Base-by-base conservation (phyloP, 2,113 vertebrate genomes). In the Motacilla tschutschensis region DNA sequence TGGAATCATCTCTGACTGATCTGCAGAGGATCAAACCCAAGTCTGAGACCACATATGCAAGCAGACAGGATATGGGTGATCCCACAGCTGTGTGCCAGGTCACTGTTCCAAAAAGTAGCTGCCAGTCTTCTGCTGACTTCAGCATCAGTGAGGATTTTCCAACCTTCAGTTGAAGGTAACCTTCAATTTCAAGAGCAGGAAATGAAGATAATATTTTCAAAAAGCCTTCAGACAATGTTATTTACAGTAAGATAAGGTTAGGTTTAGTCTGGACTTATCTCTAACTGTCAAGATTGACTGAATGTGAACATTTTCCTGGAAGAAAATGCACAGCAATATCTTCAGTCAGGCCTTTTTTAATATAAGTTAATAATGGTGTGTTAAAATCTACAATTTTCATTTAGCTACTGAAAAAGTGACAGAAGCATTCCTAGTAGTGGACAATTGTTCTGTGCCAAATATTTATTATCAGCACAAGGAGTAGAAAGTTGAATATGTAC, bases 11-110 rank as follows among this genome's bases (percentile, higher is more conserved):
- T 74, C 31, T 47, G 64, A 6, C 12, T 33, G 22, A 46, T 12
- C 7, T 62, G 13, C 43, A 70, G 21, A 54, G 26, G 20, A 58
- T 9, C 14, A 58, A 65, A 62, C 1, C 4, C 14, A 62, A 21
- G 6, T 17, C 40, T 80, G 38, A 54, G 33, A 33, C 10, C 9
- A 11, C 0, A 0, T 16, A 10, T 2, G 7, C 33, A 51, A 72
- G 33, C 14, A 64, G 59, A 65, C 22, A 35, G 12, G 15, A 24
- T 6, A 7, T 5, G 19, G 9, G 18, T 46, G 11, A 43, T 69
- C 26, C 33, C 24, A 71, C 6, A 55, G 18, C 20, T 70, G 19
- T 44, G 6, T 29, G 10, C 11, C n/a, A 63, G 22, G 24, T 36
- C 41, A 33, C 10, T 36, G 9, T 6, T 31, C n/a, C 13, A 31